phyloP scores from a whole-genome alignment of 1,140 invertebrate species.

The Cyphomyrmex costatus region DNA sequence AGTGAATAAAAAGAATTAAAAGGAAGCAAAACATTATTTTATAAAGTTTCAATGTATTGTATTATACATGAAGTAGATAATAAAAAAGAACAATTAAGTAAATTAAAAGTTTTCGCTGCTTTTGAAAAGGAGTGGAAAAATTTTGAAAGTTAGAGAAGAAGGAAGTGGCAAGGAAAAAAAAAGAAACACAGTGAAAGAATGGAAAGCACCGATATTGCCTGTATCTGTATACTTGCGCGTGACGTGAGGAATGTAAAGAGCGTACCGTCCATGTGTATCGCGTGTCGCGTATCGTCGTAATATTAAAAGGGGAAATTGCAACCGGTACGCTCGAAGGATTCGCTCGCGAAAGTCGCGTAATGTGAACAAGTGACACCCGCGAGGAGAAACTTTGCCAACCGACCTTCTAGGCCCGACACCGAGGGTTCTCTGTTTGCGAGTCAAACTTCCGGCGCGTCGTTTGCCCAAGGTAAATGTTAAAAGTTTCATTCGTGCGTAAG shows the following conservation, averaged over 20 bases:
- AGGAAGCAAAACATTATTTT: not conserved
- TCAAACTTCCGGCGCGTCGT: slow-evolving; percentile 52
- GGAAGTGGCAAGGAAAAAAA: not conserved
- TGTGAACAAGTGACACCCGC: slow-evolving; percentile 42
- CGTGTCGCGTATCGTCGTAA: slow-evolving; percentile 49
- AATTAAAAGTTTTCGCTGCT: not conserved
- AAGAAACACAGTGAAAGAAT: not conserved
- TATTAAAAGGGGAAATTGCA: slow-evolving; percentile 54
- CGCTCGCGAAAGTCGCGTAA: slow-evolving; percentile 30
- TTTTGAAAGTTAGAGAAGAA: slow-evolving; percentile 10
- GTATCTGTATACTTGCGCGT: slow-evolving; percentile 26
- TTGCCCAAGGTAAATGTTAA: slow-evolving; percentile 61
- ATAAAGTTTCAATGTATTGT: not conserved
- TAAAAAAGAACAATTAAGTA: not conserved
- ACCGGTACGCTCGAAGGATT: slow-evolving; percentile 30
- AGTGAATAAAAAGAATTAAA: not conserved
- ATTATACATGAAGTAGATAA: not conserved
- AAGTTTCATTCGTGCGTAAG: slow-evolving; percentile 56
- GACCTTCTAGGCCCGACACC: slow-evolving; percentile 36
- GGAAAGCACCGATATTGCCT: slow-evolving; percentile 20
- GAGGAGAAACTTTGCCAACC: slow-evolving; percentile 36
- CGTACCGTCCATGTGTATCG: slow-evolving; percentile 11
- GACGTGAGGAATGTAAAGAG: slow-evolving; percentile 27
- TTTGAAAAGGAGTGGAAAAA: not conserved
- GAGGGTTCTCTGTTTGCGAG: slow-evolving; percentile 40